Evolutionary conservation across 2,888 invertebrate genomes (phyloP).

Genomic region (Seira musarum): DNA sequence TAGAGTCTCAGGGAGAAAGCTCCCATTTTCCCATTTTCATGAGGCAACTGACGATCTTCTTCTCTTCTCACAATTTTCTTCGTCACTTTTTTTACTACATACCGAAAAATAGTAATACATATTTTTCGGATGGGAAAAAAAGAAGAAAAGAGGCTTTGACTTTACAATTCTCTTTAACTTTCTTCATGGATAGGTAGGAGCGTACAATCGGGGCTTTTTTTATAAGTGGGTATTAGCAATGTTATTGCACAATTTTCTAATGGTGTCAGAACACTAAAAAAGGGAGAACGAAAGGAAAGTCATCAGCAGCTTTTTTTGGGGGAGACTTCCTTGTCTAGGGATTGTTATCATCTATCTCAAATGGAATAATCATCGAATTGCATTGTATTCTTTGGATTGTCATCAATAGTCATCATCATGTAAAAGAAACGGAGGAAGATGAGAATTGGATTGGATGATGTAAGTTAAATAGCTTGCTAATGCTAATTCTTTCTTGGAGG

Average conservation of each 20-base stretch:
- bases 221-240: slow-evolving; percentile 1
- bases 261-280: not conserved
- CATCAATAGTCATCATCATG: too few species aligned
- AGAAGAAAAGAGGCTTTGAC: slow-evolving; percentile 15
- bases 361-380: too few species aligned
- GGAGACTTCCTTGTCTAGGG: not conserved
- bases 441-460: too few species aligned
- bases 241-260: slow-evolving; percentile 38
- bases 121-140: not conserved
- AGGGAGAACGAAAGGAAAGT: too few species aligned
- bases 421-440: too few species aligned
- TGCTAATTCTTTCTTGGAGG: too few species aligned
- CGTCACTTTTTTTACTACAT: not conserved
- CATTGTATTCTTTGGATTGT: too few species aligned
- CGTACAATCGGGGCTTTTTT: too few species aligned
- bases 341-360: too few species aligned
- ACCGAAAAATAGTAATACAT: not conserved
- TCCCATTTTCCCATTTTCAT: slow-evolving; percentile 45
- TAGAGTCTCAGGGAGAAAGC: too few species aligned
- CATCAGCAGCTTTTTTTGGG: not conserved
- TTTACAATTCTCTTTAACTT: slow-evolving; percentile 11
- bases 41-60: slow-evolving; percentile 20
- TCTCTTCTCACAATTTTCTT: not conserved
- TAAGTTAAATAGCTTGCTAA: too few species aligned
- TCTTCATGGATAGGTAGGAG: too few species aligned